Base-by-base conservation (phyloP, 2,113 vertebrate genomes). In the Thymallus thymallus region DNA sequence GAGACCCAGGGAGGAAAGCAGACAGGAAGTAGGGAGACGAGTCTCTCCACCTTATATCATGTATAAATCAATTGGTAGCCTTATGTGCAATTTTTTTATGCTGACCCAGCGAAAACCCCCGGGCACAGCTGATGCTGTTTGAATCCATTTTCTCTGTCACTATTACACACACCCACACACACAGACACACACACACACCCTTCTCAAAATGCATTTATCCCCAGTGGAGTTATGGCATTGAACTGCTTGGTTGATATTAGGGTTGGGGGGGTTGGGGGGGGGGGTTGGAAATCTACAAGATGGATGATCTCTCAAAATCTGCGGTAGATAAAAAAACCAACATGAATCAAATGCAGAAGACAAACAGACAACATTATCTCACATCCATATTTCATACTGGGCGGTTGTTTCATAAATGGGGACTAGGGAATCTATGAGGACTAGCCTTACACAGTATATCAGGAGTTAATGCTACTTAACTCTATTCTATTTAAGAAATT, bases 41-140 rank as follows among this genome's bases (percentile, higher is more conserved):
- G 69, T 74, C 79, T 45, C 78, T 82, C 74, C 79, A 89, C 85
- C 84, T 87, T 89, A 86, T 89, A 91, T 88, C 88, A 78, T 71
- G 76, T 86, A 89, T 86, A 86, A 90, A 90, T 93, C 86, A 85
- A 91, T 85, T 83, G 84, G 78, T 85, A 87, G 73, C 84, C 84
- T 83, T 86, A 87, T 85, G 74, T 86, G 86, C 87, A 88, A n/a
- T n/a, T 77, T 85, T 89, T 91, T 89, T 88, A 76, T 88, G 90
- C 91, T 92, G 90, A 92, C 82, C 80, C 69, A 83, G 86, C 86
- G 1, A 64, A 77, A 74, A 60, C 62, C 86, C 83, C 69, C 68
- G 81, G 86, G 88, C 89, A 76, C 75, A 78, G 81, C 83, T 82
- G 82, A 80, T 76, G 56, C 68, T 85, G 80, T 85, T 83, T 87